phyloP scores from a whole-genome alignment of 2,113 vertebrate genomes.

The Seriola quinqueradiata region DNA sequence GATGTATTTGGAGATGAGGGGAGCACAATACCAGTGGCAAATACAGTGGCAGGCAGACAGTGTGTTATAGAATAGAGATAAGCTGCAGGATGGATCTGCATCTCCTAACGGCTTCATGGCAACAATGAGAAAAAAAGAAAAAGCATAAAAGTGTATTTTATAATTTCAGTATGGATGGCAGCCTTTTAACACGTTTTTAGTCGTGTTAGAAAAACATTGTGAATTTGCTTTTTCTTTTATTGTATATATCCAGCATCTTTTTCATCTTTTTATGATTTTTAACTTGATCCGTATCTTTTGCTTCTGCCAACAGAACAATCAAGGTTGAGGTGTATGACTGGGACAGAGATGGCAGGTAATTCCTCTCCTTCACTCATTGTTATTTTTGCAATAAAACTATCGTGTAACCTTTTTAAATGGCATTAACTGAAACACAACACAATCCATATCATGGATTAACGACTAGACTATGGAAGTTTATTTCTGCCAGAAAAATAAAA shows the following conservation, averaged over 20 bases:
- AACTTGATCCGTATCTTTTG: neutral
- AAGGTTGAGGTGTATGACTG: slow-evolving; percentile 96
- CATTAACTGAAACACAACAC: neutral
- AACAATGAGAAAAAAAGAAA: slow-evolving; percentile 1
- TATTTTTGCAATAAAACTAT: neutral
- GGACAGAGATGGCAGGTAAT: slow-evolving; percentile 95
- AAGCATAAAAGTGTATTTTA: neutral
- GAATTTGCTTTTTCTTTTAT: neutral
- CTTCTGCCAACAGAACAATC: slow-evolving; percentile 87
- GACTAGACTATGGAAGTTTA: too few species aligned
- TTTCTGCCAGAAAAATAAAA: too few species aligned
- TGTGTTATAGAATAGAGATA: slow-evolving; percentile 41
- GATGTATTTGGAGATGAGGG: slow-evolving; percentile 54
- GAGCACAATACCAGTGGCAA: slow-evolving; percentile 25
- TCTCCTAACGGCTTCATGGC: slow-evolving; percentile 17
- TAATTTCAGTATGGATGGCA: neutral
- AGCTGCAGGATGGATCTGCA: slow-evolving; percentile 40
- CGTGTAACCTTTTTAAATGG: neutral
- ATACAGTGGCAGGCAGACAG: slow-evolving; percentile 41
- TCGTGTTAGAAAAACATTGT: neutral
- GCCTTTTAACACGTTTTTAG: neutral
- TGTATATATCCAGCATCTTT: neutral
- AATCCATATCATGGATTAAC: too few species aligned
- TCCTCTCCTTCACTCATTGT: neutral
- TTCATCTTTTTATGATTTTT: neutral